Percentiles rank a stretch among this genome's conserved stretches.
phyloP scores from a whole-genome alignment of 2,888 invertebrate genomes.

The Rhingia rostrata region DNA sequence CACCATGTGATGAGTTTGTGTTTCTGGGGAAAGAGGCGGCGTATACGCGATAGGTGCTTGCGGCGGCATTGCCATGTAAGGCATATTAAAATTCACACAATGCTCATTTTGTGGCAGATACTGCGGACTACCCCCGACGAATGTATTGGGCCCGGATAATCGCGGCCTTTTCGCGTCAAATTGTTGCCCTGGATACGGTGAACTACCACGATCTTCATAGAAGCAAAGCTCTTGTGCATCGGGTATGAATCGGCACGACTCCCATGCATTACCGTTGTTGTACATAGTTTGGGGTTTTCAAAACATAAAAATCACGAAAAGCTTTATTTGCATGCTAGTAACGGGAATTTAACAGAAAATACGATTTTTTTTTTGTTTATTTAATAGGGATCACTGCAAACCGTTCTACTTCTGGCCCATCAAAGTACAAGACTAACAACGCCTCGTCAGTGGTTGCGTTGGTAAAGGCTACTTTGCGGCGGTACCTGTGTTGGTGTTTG shows the following conservation, averaged over 20 bases:
- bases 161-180: constrained; percentile 51
- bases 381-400: neutral
- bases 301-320: neutral
- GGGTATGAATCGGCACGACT: constrained; percentile 37
- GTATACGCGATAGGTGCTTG: constrained; percentile 69
- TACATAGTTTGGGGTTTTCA: constrained; percentile 27
- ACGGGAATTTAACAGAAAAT: neutral
- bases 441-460: neutral
- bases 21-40: constrained; percentile 24
- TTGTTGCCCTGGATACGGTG: constrained; percentile 14
- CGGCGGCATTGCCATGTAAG: constrained; percentile 47
- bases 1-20: constrained; percentile 25
- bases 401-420: constrained; percentile 57
- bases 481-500: constrained; percentile 41
- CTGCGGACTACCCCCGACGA: constrained; percentile 34
- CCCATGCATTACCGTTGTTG: constrained; percentile 52
- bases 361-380: neutral
- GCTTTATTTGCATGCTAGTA: neutral
- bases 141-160: constrained; percentile 22
- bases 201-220: constrained; percentile 49
- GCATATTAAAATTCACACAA: constrained; percentile 73
- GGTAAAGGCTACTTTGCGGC: neutral
- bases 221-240: constrained; percentile 50
- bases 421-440: constrained; percentile 55
- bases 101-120: constrained; percentile 63